Base-by-base conservation (phyloP, 2,113 vertebrate genomes). In the Saguinus imperator region DNA sequence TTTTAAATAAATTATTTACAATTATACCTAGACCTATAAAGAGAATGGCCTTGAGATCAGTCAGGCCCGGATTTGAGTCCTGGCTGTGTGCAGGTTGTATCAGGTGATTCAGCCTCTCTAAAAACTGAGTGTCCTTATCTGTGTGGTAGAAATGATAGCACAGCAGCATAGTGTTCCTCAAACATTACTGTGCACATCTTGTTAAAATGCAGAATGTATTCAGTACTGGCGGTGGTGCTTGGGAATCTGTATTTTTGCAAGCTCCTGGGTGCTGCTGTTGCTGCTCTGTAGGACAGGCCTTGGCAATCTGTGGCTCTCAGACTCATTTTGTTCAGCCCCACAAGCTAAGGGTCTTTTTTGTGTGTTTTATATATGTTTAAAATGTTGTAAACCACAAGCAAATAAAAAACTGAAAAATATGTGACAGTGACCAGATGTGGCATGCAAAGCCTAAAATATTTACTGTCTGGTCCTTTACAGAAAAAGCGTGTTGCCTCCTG, bases 221-320 rank as follows among this genome's bases (percentile, higher is more conserved):
- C 6, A 9, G 32, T 29, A 1, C 29, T 13, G 20, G 25, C 25
- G 37, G 2, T 5, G 8, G 48, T 3, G 1, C 37, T 45, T 64
- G 10, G 18, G 23, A 21, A n/a, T 18, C 82, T 32, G 14, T 35
- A 72, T 16, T 40, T 73, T 68, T n/a, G 73, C 58, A 37, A n/a
- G 11, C 9, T 57, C 37, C 68, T 43, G 45, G n/a, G 16, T 72
- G 25, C 21, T 70, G 57, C 35, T 21, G 23, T 8, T 73, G 18
- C 21, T 37, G 43, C 27, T 29, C 20, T 29, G 1, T 12, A 73
- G 25, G 6, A 2, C 12, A 61, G 29, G 32, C 61, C 27, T 64
- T 64, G 27, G 61, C 61, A 37, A 57, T 18, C 48, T 64, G 61
- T 64, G 43, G n/a, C 50, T 32, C n/a, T 32, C 8, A 20, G 27